Evolutionary conservation across 2,888 invertebrate species (phyloP).

Genomic region (Lasioglossum lativentre): DNA sequence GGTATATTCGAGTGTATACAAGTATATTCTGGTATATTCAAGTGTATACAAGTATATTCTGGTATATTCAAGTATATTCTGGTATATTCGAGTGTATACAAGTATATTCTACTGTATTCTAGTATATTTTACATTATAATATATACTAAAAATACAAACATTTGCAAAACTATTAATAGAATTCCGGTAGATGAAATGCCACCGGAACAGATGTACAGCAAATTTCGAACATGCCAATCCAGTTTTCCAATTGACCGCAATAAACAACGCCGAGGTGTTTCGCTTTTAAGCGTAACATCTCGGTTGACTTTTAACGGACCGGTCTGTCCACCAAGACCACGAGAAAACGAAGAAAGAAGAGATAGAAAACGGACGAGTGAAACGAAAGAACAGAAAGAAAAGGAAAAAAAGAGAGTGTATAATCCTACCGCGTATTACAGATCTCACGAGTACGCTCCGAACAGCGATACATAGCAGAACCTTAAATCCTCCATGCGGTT

Average conservation of each 20-base stretch:
- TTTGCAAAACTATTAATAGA: not conserved
- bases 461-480: conserved; percentile 43
- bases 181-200: not conserved
- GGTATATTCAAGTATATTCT: no score
- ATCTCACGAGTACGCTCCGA: conserved; percentile 37
- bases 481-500: conserved; percentile 60
- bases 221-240: not conserved
- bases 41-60: no score
- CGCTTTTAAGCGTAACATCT: conserved; percentile 39
- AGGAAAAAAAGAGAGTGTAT: conserved; percentile 18
- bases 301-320: conserved; percentile 48
- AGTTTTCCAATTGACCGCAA: conserved; percentile 22
- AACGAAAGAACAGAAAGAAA: not conserved
- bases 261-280: conserved; percentile 19
- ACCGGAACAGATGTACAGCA: no score
- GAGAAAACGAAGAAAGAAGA: conserved; percentile 18
- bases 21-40: no score
- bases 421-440: conserved; percentile 58
- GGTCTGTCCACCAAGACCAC: conserved; percentile 54
- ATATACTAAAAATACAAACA: not conserved
- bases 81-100: no score
- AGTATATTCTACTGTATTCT: no score
- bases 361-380: not conserved
- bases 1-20: no score
- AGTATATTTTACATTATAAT: no score